Evolutionary conservation across 2,113 vertebrate species (phyloP).

Genomic region (Epinephelus cyanopodus): DNA sequence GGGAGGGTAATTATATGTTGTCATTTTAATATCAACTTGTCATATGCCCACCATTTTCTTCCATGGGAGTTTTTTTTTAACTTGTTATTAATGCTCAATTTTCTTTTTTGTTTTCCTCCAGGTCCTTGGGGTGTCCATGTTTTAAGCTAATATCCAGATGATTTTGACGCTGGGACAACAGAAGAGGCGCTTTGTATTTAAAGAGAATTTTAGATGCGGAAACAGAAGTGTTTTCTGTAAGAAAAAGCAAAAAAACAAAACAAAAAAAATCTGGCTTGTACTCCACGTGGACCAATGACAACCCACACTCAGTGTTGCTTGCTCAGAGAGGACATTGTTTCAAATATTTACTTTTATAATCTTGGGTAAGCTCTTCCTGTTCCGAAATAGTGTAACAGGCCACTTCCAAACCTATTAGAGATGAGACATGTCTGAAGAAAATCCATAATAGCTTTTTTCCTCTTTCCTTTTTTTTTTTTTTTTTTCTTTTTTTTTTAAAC

Average conservation of each 20-base stretch:
- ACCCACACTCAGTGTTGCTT: slow-evolving; percentile 98
- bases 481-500: slow-evolving; percentile 74
- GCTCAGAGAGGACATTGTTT: slow-evolving; percentile 92
- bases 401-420: slow-evolving; percentile 84
- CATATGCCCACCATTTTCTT: not conserved
- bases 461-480: slow-evolving; percentile 57
- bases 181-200: slow-evolving; percentile 97
- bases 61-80: not conserved
- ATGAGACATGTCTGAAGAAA: slow-evolving; percentile 82
- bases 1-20: not conserved
- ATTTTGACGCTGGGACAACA: slow-evolving; percentile 85
- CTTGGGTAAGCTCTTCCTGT: slow-evolving; percentile 87
- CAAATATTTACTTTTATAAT: slow-evolving; percentile 86
- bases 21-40: not conserved
- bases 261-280: slow-evolving; percentile 89
- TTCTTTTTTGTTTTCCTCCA: slow-evolving; percentile 82
- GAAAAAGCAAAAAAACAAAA: slow-evolving; percentile 75
- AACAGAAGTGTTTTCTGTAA: slow-evolving; percentile 94
- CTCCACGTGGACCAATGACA: slow-evolving; percentile 90
- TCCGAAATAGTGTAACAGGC: slow-evolving; percentile 77
- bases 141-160: slow-evolving; percentile 90
- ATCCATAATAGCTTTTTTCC: slow-evolving; percentile 78
- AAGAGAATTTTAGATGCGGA: slow-evolving; percentile 93
- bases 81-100: slow-evolving; percentile 57
- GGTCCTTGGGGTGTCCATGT: slow-evolving; percentile 99